Base-by-base conservation (phyloP, 2,797 vertebrate genomes). In the Lutjanus campechanus region DNA sequence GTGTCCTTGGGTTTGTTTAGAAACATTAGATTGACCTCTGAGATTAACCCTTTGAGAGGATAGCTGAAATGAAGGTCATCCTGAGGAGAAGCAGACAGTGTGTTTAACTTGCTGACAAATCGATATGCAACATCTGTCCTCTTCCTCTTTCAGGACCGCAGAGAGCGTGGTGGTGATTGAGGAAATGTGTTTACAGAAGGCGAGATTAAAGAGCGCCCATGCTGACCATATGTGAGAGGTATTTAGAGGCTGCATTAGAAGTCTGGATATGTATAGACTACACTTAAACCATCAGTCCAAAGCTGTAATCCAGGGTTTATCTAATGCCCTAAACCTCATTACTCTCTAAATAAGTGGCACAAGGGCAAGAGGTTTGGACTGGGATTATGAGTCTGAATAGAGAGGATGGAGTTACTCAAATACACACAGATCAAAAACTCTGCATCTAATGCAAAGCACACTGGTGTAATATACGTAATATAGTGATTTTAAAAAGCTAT, bases 271-370 rank as follows among this genome's bases (percentile, higher is more conserved):
- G 84, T 79, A 81, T 72, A 83, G 79, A 90, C 89, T 65, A 82
- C 76, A 81, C 79, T 85, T 88, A 87, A 91, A 92, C 88, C 85
- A 84, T 80, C 84, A 68, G 76, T 73, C 74, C 69, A 82, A 85
- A 87, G 65, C 88, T 72, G 82, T 94, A 95, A 96, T 95, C 94
- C 93, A 75, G 77, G 72, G 29, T 93, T 93, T 93, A 95, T 91
- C 91, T 77, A 63, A 75, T 58, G 76, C 86, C 56, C 79, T 90
- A 88, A 91, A 91, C 88, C 88, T 92, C 82, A 93, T 92, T 91
- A 91, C 82, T 88, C 84, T 88, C 83, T 88, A 92, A 91, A 93
- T 90, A 95, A 94, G 87, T 86, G 89, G 86, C 92, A 88, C 84
- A 86, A 91, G 88, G 85, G 82, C 82, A 90, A 84, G 71, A 78